Conservation (phyloP, 2,888 invertebrate species). For the Selenia dentaria region DNA sequence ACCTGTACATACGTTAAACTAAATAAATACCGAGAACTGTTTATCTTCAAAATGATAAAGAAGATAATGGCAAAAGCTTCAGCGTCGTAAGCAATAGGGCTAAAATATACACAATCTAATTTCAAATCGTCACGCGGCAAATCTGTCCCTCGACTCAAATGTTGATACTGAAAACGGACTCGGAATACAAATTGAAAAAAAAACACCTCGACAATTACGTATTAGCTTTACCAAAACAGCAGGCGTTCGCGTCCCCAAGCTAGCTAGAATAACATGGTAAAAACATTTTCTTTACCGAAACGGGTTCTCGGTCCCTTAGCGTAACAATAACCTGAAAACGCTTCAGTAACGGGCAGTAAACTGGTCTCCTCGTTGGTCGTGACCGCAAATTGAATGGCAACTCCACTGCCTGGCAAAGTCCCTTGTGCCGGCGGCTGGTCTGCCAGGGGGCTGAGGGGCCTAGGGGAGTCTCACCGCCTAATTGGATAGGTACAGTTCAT, state of each 20-base stretch:
- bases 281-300: conserved; percentile 29
- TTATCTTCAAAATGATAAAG: neutral
- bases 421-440: conserved; percentile 1
- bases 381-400: conserved; percentile 36
- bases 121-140: too few relatives aligned
- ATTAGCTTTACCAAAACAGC: conserved; percentile 15
- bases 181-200: conserved; percentile 17
- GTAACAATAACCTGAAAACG: conserved; percentile 36
- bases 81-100: too few relatives aligned
- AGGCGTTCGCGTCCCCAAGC: conserved; percentile 17
- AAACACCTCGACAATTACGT: conserved; percentile 4
- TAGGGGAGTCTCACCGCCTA: conserved; percentile 4
- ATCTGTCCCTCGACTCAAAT: neutral
- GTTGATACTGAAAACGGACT: neutral
- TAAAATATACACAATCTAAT: too few relatives aligned
- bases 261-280: conserved; percentile 29
- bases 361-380: conserved; percentile 26
- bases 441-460: conserved; percentile 1
- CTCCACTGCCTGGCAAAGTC: conserved; percentile 3
- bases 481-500: too few relatives aligned
- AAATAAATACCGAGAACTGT: neutral
- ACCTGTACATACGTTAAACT: conserved; percentile 10
- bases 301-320: conserved; percentile 28
- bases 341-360: conserved; percentile 32
- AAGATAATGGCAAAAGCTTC: too few relatives aligned